These are phyloP conservation scores for Pseudoatta argentina DNA, from an alignment of 1,140 invertebrate species.

Conservation along the genomic window DNA sequence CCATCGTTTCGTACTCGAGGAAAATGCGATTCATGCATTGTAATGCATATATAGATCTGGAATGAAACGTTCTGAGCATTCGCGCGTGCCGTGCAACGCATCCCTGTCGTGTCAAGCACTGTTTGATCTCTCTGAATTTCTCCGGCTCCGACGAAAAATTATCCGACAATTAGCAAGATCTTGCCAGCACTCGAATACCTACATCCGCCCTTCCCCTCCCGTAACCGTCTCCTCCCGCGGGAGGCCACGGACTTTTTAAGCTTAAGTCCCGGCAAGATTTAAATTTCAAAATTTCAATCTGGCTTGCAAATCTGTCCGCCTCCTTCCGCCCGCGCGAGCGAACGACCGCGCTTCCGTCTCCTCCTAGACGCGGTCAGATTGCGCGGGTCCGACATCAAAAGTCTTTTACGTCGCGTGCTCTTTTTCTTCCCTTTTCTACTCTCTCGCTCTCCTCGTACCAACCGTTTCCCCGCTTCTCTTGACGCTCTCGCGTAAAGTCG, in stretches of 20 bases:
- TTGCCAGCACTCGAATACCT: conserved; percentile 67
- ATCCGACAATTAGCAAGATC: conserved; percentile 79
- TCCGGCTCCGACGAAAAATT: conserved; percentile 70
- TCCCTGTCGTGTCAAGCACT: conserved; percentile 6
- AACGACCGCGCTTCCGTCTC: conserved; percentile 67
- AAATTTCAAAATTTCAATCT: conserved; percentile 85
- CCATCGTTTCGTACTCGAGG: not conserved
- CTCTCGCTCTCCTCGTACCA: not conserved
- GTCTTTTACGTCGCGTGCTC: conserved; percentile 78
- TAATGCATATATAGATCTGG: conserved; percentile 35
- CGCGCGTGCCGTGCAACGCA: conserved; percentile 28
- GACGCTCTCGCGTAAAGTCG: conserved; percentile 46
- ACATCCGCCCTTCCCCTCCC: conserved; percentile 57
- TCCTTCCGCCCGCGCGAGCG: conserved; percentile 54
- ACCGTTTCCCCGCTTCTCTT: conserved; percentile 46
- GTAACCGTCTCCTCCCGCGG: conserved; percentile 43
- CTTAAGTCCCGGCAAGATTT: conserved; percentile 79
- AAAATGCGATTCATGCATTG: conserved; percentile 6
- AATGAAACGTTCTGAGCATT: conserved; percentile 14
- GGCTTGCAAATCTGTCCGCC: conserved; percentile 81
- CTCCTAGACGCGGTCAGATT: conserved; percentile 73
- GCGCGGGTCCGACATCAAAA: conserved; percentile 79
- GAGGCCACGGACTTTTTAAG: conserved; percentile 78
- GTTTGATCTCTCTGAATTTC: conserved; percentile 71
- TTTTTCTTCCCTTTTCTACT: conserved; percentile 65